phyloP scores from a whole-genome alignment of 2,797 vertebrate species.

The Poeciliopsis gracilis region DNA sequence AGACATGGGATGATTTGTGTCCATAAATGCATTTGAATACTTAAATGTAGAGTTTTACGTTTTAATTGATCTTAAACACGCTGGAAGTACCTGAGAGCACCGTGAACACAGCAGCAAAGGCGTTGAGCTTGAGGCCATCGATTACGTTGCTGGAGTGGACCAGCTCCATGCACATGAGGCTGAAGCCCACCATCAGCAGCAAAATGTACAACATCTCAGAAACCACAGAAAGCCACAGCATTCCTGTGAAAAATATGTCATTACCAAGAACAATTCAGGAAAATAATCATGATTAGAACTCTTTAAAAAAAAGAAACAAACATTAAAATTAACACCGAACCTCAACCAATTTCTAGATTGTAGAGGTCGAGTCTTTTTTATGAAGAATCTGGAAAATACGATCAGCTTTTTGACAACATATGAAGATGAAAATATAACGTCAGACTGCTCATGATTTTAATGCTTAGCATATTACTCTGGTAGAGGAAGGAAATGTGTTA shows the following conservation, averaged over 20 bases:
- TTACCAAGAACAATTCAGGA: neutral
- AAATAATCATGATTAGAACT: neutral
- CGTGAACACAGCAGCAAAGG: slow-evolving; percentile 96
- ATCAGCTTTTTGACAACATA: neutral
- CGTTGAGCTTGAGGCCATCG: slow-evolving; percentile 95
- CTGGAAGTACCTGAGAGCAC: slow-evolving; percentile 88
- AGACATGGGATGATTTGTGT: neutral
- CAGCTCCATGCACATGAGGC: slow-evolving; percentile 96
- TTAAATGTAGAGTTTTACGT: neutral
- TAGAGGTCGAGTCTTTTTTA: neutral
- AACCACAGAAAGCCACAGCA: slow-evolving; percentile 94
- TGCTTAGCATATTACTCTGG: neutral
- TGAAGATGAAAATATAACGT: neutral
- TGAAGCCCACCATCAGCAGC: slow-evolving; percentile 93
- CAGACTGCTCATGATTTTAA: neutral
- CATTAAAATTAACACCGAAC: neutral
- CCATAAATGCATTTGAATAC: neutral
- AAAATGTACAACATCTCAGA: slow-evolving; percentile 94
- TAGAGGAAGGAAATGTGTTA: neutral
- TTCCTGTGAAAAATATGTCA: slow-evolving; percentile 77
- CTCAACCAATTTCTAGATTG: neutral
- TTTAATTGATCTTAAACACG: neutral
- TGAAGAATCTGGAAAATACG: neutral
- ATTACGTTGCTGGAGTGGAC: slow-evolving; percentile 93
- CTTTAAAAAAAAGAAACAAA: neutral